Evolutionary conservation across 1,140 invertebrate species (phyloP).

Genomic region (Ganaspis sp.): DNA sequence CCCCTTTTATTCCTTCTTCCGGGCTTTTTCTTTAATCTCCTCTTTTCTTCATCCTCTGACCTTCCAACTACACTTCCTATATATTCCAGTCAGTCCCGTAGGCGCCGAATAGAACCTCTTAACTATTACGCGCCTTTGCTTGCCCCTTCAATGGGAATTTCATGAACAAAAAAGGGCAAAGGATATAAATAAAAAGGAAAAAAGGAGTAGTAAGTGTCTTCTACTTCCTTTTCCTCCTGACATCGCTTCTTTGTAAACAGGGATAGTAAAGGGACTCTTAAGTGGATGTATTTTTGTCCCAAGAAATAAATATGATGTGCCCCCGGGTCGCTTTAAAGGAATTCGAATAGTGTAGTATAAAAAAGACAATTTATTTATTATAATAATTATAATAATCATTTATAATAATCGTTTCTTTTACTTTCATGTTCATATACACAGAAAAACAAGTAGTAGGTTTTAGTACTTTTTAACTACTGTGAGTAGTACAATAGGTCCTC

Average conservation of each 20-base stretch:
- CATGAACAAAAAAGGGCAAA: constrained; percentile 35
- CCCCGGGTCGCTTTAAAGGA: too few species aligned
- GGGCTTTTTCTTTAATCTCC: constrained; percentile 36
- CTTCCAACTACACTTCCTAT: constrained; percentile 24
- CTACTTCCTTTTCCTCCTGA: constrained; percentile 35
- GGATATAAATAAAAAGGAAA: constrained; percentile 29
- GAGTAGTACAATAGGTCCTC: too few species aligned
- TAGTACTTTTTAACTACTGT: too few species aligned
- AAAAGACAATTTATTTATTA: too few species aligned
- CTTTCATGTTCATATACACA: too few species aligned
- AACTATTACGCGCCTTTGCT: constrained; percentile 37
- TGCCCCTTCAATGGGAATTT: constrained; percentile 37
- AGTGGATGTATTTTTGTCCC: background rate
- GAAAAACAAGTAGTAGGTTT: too few species aligned
- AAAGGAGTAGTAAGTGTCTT: constrained; percentile 36
- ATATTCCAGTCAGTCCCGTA: constrained; percentile 18
- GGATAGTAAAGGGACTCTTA: background rate
- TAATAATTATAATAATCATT: too few species aligned
- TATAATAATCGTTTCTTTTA: too few species aligned
- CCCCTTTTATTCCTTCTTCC: constrained; percentile 44
- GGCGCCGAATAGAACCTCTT: constrained; percentile 40
- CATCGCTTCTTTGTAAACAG: background rate
- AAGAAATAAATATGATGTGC: background rate
- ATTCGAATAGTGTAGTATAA: background rate
- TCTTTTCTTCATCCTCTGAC: constrained; percentile 27